These are phyloP conservation scores for Lumbricus terrestris DNA, from an alignment of 2,888 invertebrate genomes.

Conservation along the genomic window DNA sequence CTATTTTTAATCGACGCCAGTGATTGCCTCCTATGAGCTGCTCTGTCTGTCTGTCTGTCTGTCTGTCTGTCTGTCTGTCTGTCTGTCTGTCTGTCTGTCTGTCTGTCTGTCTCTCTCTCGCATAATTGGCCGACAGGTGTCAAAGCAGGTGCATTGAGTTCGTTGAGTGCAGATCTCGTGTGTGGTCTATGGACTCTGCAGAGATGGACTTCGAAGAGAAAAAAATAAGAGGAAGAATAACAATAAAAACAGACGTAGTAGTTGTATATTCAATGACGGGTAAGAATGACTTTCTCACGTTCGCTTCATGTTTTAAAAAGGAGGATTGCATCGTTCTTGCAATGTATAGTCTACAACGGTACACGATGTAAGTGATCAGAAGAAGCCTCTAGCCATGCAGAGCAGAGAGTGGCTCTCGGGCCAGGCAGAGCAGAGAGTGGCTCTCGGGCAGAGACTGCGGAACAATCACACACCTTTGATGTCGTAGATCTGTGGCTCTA, in stretches of 20 bases:
- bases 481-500: neutral
- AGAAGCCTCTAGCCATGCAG: too few relatives aligned
- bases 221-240: too few relatives aligned
- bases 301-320: too few relatives aligned
- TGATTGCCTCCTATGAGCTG: neutral
- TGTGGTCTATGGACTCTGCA: neutral
- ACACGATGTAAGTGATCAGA: too few relatives aligned
- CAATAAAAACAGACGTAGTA: too few relatives aligned
- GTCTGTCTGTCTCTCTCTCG: neutral
- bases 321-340: neutral
- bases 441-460: neutral
- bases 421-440: neutral
- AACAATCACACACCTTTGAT: neutral
- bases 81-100: neutral
- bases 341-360: neutral
- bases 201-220: neutral
- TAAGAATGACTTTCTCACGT: neutral
- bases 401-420: too few relatives aligned
- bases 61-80: neutral
- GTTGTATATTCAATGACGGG: neutral
- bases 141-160: neutral
- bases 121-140: neutral
- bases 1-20: neutral
- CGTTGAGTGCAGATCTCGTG: neutral
- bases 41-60: neutral